Conservation (phyloP, 2,888 invertebrate genomes). For the Amphiduros pacificus region DNA sequence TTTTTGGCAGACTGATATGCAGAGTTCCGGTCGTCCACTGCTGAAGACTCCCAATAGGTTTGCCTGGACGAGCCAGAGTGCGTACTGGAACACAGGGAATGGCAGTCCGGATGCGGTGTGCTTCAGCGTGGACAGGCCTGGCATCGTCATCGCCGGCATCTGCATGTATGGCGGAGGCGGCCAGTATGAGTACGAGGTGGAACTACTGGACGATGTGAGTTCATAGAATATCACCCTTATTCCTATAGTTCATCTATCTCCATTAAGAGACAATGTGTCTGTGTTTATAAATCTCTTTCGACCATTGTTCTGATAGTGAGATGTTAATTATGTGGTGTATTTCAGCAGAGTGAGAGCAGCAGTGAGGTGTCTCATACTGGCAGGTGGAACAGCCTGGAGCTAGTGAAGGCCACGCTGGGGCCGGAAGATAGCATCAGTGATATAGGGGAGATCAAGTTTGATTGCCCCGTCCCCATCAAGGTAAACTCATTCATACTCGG, state of each 20-base stretch:
- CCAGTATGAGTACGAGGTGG: conserved; percentile 87
- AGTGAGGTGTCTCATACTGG: conserved; percentile 56
- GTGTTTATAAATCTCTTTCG: too few relatives aligned
- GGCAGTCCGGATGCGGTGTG: conserved; percentile 96
- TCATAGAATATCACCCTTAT: too few relatives aligned
- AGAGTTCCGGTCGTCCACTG: conserved; percentile 76
- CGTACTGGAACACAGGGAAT: conserved; percentile 96
- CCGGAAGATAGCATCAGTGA: conserved; percentile 81
- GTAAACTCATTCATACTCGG: conserved; percentile 64
- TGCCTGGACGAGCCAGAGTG: conserved; percentile 82
- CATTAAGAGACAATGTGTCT: too few relatives aligned
- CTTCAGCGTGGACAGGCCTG: conserved; percentile 87
- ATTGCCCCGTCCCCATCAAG: conserved; percentile 82
- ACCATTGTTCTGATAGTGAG: not conserved
- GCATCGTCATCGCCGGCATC: conserved; percentile 85
- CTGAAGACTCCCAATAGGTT: conserved; percentile 88
- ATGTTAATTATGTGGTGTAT: not conserved
- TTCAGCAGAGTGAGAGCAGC: conserved; percentile 37
- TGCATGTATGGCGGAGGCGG: conserved; percentile 88
- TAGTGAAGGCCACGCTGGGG: conserved; percentile 80
- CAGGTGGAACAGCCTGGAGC: conserved; percentile 83
- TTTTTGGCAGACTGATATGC: conserved; percentile 67
- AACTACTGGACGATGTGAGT: conserved; percentile 69
- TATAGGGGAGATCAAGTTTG: conserved; percentile 87
- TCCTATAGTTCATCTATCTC: too few relatives aligned